phyloP scores from a whole-genome alignment of 2,797 vertebrate species.

The Natrix natrix region DNA sequence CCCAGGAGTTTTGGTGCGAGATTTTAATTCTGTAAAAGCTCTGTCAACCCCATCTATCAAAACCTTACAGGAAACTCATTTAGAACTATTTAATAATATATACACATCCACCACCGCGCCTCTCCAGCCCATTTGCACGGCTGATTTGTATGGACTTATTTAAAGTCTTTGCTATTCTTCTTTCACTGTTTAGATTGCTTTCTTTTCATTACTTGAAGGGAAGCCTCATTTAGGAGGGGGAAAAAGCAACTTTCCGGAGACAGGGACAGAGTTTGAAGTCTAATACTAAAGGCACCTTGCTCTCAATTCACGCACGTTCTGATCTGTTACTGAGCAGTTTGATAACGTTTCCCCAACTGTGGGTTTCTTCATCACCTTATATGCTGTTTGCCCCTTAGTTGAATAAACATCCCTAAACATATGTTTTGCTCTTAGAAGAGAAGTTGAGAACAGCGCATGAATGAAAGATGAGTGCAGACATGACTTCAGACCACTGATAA shows the following conservation, averaged over 20 bases:
- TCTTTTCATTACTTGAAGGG: slow-evolving; percentile 24
- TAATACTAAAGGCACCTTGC: neutral
- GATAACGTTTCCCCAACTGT: neutral
- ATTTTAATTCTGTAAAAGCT: neutral
- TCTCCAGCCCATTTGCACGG: slow-evolving; percentile 55
- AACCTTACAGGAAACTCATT: slow-evolving; percentile 57
- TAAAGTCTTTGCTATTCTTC: slow-evolving; percentile 49
- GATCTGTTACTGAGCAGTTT: neutral
- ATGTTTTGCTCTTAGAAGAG: neutral
- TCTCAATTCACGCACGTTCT: neutral
- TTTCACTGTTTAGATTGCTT: slow-evolving; percentile 43
- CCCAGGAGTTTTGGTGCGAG: neutral
- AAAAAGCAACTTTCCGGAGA: neutral
- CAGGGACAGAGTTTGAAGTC: neutral
- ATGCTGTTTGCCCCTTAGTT: neutral
- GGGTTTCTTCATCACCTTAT: neutral
- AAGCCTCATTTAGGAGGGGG: neutral
- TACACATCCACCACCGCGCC: slow-evolving; percentile 39
- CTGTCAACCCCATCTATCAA: slow-evolving; percentile 35
- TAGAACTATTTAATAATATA: slow-evolving; percentile 70
- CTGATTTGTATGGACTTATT: slow-evolving; percentile 53
- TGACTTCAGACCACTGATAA: neutral
- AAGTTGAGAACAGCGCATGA: neutral
- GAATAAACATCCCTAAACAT: neutral
- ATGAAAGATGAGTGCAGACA: neutral